A percentile compares a stretch with the other conserved stretches of the same genome.
Evolutionary conservation across 2,797 vertebrate species (phyloP).

Genomic region (Adelosebastes latens): DNA sequence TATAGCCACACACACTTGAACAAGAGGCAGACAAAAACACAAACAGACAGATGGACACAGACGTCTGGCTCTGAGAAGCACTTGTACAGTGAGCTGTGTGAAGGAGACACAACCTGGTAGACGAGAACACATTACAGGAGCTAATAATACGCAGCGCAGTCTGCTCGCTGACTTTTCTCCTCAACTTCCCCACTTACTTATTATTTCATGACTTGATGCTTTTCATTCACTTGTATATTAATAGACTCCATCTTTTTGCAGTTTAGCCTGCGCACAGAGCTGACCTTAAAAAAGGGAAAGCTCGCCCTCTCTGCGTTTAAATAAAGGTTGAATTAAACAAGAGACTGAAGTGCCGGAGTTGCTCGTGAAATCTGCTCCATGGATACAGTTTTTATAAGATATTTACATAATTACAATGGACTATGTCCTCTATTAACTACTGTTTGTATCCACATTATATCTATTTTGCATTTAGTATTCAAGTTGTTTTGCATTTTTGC

Average conservation of each 20-base stretch:
- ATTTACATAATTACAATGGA: not conserved
- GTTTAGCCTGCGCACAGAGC: constrained; percentile 2
- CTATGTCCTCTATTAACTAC: not conserved
- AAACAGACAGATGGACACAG: constrained; percentile 59
- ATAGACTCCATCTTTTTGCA: constrained; percentile 9
- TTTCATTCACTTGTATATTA: constrained; percentile 28
- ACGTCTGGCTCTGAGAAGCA: constrained; percentile 54
- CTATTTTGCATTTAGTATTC: too few species aligned
- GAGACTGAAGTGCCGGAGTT: not conserved
- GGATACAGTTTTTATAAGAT: not conserved
- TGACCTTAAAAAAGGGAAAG: constrained; percentile 6
- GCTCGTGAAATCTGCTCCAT: not conserved
- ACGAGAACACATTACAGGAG: constrained; percentile 38
- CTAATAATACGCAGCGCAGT: constrained; percentile 58
- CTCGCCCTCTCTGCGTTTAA: not conserved
- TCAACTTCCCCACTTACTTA: constrained; percentile 37
- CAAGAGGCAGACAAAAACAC: constrained; percentile 49
- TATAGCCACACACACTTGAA: constrained; percentile 4
- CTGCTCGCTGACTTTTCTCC: constrained; percentile 50
- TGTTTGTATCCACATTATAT: too few species aligned
- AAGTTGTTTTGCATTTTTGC: too few species aligned
- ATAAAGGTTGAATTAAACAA: constrained; percentile 8
- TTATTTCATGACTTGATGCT: constrained; percentile 37
- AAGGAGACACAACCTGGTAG: constrained; percentile 44
- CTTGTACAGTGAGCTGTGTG: constrained; percentile 40